Conservation (phyloP, 2,888 invertebrate genomes). For the Ommatoiulus sabulosus region DNA sequence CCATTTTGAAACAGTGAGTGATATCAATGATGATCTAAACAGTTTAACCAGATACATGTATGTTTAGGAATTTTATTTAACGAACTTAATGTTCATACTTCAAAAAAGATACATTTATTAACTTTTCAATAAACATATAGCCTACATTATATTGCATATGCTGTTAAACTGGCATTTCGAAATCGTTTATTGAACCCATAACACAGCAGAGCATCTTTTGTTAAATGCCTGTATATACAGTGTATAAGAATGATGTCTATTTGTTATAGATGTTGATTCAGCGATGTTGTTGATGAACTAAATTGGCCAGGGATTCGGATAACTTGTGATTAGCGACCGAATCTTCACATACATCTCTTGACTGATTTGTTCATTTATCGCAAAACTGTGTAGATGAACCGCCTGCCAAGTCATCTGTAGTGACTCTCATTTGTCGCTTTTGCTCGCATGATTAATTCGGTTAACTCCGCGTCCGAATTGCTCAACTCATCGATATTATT, state of each 20-base stretch:
- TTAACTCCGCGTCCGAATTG: slow-evolving; percentile 26
- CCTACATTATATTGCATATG: no score
- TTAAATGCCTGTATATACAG: no score
- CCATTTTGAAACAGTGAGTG: no score
- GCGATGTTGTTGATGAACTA: slow-evolving; percentile 8
- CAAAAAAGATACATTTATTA: no score
- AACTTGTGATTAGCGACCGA: background rate
- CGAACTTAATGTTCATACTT: no score
- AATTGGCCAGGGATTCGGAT: slow-evolving; percentile 17
- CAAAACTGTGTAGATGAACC: background rate
- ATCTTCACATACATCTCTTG: background rate
- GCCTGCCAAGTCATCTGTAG: slow-evolving; percentile 14
- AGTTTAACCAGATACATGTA: no score
- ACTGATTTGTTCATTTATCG: slow-evolving; percentile 34
- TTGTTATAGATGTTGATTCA: background rate
- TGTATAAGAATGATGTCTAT: background rate
- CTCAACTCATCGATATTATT: slow-evolving; percentile 26
- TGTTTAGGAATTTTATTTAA: no score
- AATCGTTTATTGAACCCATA: background rate
- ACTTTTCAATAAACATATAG: no score
- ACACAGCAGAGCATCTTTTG: background rate
- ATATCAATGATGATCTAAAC: no score
- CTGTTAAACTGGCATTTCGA: no score
- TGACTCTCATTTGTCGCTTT: slow-evolving; percentile 34
- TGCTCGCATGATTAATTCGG: slow-evolving; percentile 34